phyloP scores from a whole-genome alignment of 2,113 vertebrate species.

The Rattus rattus region DNA sequence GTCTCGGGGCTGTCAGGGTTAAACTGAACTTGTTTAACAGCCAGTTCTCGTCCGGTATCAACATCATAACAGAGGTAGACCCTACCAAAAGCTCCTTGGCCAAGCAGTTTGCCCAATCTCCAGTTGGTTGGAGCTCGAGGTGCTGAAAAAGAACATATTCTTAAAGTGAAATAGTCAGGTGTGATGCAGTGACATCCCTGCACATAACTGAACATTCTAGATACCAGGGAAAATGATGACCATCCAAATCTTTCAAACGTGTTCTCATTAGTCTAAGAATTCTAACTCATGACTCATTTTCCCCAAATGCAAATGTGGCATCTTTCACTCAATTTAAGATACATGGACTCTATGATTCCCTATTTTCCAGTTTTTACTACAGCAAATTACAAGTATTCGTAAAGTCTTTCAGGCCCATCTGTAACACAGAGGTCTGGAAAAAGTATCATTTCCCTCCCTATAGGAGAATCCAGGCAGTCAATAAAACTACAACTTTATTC shows the following conservation, averaged over 20 bases:
- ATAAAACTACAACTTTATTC: background rate
- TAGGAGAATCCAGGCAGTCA: background rate
- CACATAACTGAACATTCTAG: background rate
- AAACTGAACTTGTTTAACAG: slow-evolving; percentile 99
- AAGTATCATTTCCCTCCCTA: background rate
- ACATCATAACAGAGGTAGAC: slow-evolving; percentile 98
- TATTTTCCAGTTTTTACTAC: slow-evolving; percentile 20
- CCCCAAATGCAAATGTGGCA: slow-evolving; percentile 19
- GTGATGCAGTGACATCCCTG: background rate
- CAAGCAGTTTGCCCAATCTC: slow-evolving; percentile 97
- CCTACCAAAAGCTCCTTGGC: slow-evolving; percentile 97
- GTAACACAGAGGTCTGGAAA: slow-evolving; percentile 3
- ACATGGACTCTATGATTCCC: background rate
- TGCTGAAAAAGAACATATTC: slow-evolving; percentile 86
- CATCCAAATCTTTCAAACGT: slow-evolving; percentile 43
- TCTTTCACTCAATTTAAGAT: slow-evolving; percentile 59
- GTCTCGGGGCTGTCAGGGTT: slow-evolving; percentile 98
- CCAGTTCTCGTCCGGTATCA: slow-evolving; percentile 96
- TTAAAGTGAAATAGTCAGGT: slow-evolving; percentile 47
- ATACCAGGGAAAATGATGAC: slow-evolving; percentile 34
- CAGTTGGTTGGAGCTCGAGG: slow-evolving; percentile 99
- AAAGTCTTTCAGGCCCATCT: background rate
- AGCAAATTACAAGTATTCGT: background rate
- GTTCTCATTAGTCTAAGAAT: slow-evolving; percentile 50
- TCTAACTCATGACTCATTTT: slow-evolving; percentile 12